phyloP scores from a whole-genome alignment of 92 coral and sea anemone genomes.

The Pocillopora grandis region DNA sequence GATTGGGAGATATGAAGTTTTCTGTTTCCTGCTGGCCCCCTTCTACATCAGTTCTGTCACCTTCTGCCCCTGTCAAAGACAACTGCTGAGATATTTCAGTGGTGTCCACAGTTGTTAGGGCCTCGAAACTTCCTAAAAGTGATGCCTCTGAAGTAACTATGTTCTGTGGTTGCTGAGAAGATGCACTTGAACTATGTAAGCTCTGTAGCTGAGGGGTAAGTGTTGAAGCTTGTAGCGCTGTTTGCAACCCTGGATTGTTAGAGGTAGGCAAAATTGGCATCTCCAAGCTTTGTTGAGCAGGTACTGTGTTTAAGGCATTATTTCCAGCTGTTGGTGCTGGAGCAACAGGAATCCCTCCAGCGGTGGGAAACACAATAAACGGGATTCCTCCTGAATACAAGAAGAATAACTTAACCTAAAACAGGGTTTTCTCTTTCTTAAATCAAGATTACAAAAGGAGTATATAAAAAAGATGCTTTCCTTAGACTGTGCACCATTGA shows the following conservation, averaged over 20 bases:
- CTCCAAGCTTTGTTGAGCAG: constrained; percentile 8
- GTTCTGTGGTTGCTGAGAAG: not conserved
- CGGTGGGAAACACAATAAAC: not conserved
- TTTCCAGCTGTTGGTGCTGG: not conserved
- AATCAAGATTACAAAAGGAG: no score
- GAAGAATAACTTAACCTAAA: not conserved
- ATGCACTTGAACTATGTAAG: not conserved
- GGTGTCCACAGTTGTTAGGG: no score
- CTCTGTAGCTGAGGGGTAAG: constrained; percentile 14
- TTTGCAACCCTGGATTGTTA: not conserved
- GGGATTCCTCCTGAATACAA: not conserved
- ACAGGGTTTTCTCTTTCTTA: no score
- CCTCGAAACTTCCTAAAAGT: not conserved
- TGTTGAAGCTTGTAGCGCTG: not conserved
- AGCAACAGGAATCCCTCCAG: not conserved
- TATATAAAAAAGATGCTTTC: no score
- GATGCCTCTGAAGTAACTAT: not conserved
- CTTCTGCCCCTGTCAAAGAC: no score
- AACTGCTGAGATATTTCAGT: no score
- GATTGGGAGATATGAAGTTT: no score
- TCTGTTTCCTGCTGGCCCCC: no score
- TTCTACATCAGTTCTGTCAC: no score
- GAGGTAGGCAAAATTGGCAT: not conserved
- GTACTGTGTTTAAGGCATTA: not conserved
- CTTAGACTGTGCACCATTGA: no score